phyloP scores from a whole-genome alignment of 2,797 vertebrate species.

The Tamandua tetradactyla region DNA sequence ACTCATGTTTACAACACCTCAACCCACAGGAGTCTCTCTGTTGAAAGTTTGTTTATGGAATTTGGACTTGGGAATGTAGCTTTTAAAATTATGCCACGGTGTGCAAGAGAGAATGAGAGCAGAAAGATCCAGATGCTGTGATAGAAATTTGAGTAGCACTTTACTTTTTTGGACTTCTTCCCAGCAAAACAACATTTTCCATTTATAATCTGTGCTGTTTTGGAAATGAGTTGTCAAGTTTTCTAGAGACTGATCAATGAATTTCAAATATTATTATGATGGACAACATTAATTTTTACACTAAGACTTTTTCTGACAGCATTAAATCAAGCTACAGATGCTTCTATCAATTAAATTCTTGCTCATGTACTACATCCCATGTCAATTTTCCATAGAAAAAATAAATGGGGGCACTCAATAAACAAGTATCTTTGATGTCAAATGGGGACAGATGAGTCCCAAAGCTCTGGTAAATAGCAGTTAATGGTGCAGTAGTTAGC shows the following conservation, averaged over 20 bases:
- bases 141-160: conserved; percentile 71
- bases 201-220: conserved; percentile 71
- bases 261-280: conserved; percentile 68
- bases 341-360: conserved; percentile 44
- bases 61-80: conserved; percentile 19
- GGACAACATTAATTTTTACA: conserved; percentile 66
- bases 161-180: conserved; percentile 73
- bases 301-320: conserved; percentile 42
- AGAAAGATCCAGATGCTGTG: conserved; percentile 57
- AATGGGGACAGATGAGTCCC: not conserved
- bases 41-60: conserved; percentile 53
- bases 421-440: not conserved
- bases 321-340: conserved; percentile 44
- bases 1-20: conserved; percentile 51
- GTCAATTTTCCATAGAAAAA: conserved; percentile 12
- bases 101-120: conserved; percentile 58
- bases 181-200: conserved; percentile 69
- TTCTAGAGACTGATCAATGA: conserved; percentile 66
- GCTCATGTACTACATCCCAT: not conserved
- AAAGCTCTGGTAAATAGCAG: not conserved
- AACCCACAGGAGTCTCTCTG: not conserved
- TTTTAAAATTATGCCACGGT: conserved; percentile 55
- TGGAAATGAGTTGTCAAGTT: conserved; percentile 74
- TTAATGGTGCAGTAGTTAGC: not conserved
- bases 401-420: not conserved